These are phyloP conservation scores for Cartodere bifasciata DNA, from an alignment of 2,888 invertebrate genomes.

Conservation along the genomic window DNA sequence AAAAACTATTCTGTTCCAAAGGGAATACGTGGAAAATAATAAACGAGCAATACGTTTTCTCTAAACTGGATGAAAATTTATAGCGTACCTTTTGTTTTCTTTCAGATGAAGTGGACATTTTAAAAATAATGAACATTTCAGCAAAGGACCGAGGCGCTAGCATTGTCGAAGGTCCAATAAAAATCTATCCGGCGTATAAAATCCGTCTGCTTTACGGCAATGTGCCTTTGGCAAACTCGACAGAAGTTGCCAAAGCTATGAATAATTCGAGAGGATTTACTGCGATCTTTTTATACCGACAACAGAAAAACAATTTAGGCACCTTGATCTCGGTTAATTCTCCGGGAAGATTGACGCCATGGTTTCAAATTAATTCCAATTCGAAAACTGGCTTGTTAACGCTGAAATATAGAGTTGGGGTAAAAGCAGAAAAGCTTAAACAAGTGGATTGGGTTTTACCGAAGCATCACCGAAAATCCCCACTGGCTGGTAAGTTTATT, in stretches of 20 bases:
- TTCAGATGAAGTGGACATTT: conserved; percentile 33
- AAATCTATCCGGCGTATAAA: conserved; percentile 34
- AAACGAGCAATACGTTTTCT: too few relatives aligned
- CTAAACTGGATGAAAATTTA: too few relatives aligned
- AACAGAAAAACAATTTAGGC: conserved; percentile 35
- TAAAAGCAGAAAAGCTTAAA: conserved; percentile 27
- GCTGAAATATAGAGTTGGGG: conserved; percentile 30
- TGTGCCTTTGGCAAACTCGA: conserved; percentile 31
- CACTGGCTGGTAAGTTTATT: conserved; percentile 33
- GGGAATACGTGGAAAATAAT: too few relatives aligned
- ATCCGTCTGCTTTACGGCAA: conserved; percentile 34
- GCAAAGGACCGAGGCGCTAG: conserved; percentile 35
- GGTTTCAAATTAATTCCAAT: conserved; percentile 34
- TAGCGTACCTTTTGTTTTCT: conserved; percentile 11
- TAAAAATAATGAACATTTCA: conserved; percentile 33
- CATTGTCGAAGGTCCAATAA: conserved; percentile 32
- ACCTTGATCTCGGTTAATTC: conserved; percentile 34
- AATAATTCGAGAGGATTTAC: conserved; percentile 31
- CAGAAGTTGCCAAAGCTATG: conserved; percentile 29
- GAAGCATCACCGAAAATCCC: conserved; percentile 32
- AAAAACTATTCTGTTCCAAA: too few relatives aligned
- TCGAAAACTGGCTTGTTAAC: conserved; percentile 32
- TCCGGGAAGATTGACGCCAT: conserved; percentile 35
- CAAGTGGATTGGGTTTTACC: conserved; percentile 34
- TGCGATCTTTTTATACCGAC: conserved; percentile 32